phyloP scores from a whole-genome alignment of 2,113 vertebrate genomes.

The Zosterops pallidus region DNA sequence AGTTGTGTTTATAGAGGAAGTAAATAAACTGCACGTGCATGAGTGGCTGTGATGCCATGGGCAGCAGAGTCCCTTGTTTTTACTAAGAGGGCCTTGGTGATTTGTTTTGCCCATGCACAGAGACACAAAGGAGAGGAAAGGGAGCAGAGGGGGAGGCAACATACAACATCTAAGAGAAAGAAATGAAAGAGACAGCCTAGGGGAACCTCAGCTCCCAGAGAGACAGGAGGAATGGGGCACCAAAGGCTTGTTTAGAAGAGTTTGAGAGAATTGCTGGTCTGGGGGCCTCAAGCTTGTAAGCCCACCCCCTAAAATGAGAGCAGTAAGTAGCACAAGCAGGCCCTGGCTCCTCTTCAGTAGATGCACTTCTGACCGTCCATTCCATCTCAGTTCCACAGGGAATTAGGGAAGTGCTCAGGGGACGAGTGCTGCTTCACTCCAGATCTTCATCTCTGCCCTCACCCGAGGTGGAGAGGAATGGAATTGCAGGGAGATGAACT shows the following conservation, averaged over 20 bases:
- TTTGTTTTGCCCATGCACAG: constrained; percentile 42
- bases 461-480: constrained; percentile 38
- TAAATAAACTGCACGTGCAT: constrained; percentile 29
- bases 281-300: neutral
- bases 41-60: constrained; percentile 6
- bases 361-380: constrained; percentile 59
- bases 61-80: constrained; percentile 34
- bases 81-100: constrained; percentile 23
- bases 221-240: neutral
- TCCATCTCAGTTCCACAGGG: constrained; percentile 65
- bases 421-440: constrained; percentile 58
- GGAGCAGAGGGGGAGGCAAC: neutral
- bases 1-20: constrained; percentile 14
- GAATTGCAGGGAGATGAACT: constrained; percentile 54
- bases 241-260: constrained; percentile 34
- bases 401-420: constrained; percentile 51
- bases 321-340: constrained; percentile 30
- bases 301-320: constrained; percentile 1
- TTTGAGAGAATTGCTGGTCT: constrained; percentile 30
- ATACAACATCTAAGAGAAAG: constrained; percentile 34
- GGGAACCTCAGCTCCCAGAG: neutral
- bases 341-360: constrained; percentile 70
- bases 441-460: constrained; percentile 72
- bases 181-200: constrained; percentile 35
- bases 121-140: constrained; percentile 11